Conservation (phyloP, 2,113 vertebrate genomes). For the Benitochromis conjunctus region DNA sequence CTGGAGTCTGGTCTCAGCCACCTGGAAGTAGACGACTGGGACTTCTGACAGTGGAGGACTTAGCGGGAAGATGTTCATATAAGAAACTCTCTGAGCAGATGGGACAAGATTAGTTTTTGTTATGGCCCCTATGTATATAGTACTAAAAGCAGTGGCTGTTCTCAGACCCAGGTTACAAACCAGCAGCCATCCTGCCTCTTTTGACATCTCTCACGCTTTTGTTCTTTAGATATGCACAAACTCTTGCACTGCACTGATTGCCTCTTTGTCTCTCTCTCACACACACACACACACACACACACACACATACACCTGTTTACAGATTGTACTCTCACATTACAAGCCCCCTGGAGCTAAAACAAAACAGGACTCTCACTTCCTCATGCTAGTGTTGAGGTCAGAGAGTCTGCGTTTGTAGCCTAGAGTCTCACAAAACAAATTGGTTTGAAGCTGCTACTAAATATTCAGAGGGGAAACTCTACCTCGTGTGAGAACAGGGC, state of each 20-base stretch:
- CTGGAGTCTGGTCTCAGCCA: conserved; percentile 87
- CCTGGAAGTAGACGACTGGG: conserved; percentile 95
- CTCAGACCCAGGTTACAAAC: conserved; percentile 31
- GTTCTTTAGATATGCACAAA: conserved; percentile 39
- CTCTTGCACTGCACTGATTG: conserved; percentile 38
- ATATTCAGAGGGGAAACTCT: conserved; percentile 27
- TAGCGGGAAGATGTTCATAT: not conserved
- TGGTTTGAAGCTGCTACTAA: conserved; percentile 31
- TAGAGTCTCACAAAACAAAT: not conserved
- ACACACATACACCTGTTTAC: not conserved
- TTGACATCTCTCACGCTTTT: conserved; percentile 18
- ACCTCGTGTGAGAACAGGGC: conserved; percentile 37
- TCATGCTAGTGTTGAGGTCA: not conserved
- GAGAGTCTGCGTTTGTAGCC: not conserved
- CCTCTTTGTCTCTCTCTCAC: not conserved
- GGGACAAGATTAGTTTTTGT: conserved; percentile 18
- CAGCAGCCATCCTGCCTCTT: conserved; percentile 35
- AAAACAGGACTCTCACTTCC: not conserved
- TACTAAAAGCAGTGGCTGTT: conserved; percentile 13
- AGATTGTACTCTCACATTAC: conserved; percentile 4
- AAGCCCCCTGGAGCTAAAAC: not conserved
- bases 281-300: not conserved
- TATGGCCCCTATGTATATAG: conserved; percentile 38
- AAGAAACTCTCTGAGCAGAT: not conserved
- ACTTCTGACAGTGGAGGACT: conserved; percentile 79